Conservation (phyloP, 2,113 vertebrate genomes). For the Loxodonta africana region DNA sequence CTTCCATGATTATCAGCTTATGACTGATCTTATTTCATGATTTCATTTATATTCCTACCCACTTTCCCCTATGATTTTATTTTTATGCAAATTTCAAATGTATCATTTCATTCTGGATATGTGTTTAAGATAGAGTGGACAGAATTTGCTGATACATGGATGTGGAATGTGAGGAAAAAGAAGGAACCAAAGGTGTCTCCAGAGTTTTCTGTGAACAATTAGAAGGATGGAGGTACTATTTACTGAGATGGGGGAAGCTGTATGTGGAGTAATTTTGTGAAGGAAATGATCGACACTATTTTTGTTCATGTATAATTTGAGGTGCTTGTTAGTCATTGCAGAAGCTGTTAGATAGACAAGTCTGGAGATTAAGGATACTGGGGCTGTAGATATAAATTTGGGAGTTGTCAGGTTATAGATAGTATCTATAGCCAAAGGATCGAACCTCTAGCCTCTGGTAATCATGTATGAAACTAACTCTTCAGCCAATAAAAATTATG, state of each 20-base stretch:
- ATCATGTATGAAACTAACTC: constrained; percentile 28
- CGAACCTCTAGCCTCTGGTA: constrained; percentile 18
- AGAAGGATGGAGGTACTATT: neutral
- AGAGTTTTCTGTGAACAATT: neutral
- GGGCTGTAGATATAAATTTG: neutral
- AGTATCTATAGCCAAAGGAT: neutral
- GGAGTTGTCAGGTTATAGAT: constrained; percentile 26
- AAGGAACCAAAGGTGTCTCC: neutral
- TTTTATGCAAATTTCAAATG: constrained; percentile 17
- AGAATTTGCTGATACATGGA: neutral
- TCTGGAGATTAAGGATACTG: neutral
- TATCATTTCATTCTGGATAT: neutral
- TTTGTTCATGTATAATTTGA: neutral
- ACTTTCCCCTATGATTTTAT: neutral
- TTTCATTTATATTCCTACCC: neutral
- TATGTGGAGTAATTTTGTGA: neutral
- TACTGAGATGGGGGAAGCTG: neutral
- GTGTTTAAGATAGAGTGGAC: neutral
- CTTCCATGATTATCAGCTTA: neutral
- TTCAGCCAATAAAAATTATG: constrained; percentile 18
- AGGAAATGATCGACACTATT: neutral
- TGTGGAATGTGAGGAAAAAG: constrained; percentile 13
- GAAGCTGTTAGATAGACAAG: neutral
- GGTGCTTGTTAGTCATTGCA: neutral
- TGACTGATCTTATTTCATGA: neutral